Percentiles rank a stretch among this genome's conserved stretches.
Conservation (phyloP, 1,140 invertebrate genomes). For the Drosophila orena region DNA sequence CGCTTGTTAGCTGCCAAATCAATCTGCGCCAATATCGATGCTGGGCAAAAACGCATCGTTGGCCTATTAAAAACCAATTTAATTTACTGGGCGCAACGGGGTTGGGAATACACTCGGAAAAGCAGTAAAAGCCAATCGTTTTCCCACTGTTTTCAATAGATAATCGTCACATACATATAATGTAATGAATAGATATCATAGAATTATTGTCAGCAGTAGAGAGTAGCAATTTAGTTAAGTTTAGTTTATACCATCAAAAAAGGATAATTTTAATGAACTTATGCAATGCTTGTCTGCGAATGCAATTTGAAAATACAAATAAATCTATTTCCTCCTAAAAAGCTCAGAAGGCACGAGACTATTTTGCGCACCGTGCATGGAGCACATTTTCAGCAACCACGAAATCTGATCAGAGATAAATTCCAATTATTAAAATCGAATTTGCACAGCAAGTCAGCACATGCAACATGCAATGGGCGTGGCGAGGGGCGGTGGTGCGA, state of each 20-base stretch:
- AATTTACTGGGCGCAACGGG: constrained; percentile 39
- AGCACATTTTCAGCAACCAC: constrained; percentile 54
- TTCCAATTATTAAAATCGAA: constrained; percentile 80
- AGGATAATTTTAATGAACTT: no score
- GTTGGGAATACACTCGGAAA: constrained; percentile 14
- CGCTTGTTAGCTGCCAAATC: constrained; percentile 70
- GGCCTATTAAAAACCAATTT: constrained; percentile 75
- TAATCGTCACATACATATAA: no score
- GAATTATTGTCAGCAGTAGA: no score
- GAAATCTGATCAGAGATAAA: constrained; percentile 69
- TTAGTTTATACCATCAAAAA: no score
- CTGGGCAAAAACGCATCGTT: constrained; percentile 44
- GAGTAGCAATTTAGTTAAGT: no score
- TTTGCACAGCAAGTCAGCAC: constrained; percentile 54
- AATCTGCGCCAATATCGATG: constrained; percentile 53
- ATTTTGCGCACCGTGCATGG: constrained; percentile 10
- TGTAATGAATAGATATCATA: no score
- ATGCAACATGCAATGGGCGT: constrained; percentile 47
- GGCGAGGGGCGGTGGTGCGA: constrained; percentile 7
- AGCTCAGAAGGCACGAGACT: not conserved
- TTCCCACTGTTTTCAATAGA: no score
- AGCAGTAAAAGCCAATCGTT: not conserved
- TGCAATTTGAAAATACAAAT: no score
- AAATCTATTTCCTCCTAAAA: not conserved
- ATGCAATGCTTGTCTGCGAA: no score